Base-by-base conservation (phyloP, 2,797 vertebrate species). In the Oceanodroma leucorhoa region DNA sequence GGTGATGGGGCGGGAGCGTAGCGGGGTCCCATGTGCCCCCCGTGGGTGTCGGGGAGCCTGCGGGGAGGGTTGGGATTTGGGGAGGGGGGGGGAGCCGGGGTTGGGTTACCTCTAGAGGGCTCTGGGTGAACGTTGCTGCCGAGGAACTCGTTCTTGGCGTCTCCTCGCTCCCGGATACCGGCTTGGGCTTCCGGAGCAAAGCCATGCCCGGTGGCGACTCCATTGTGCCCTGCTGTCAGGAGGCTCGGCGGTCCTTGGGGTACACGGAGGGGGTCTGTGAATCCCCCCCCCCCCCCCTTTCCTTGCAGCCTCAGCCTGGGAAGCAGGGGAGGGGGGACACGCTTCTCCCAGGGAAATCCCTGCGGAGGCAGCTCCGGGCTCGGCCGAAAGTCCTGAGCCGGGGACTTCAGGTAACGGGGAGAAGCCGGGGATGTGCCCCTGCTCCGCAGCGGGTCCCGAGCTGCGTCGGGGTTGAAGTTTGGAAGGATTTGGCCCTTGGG, bases 141-240 rank as follows among this genome's bases (percentile, higher is more conserved):
- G 1, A 60, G 54, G 54, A 76, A 45, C 61, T 7, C 8, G 11
- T 4, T 9, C 90, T 38, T 3, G 8, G 58, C 11, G 3, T 48
- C 58, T 72, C 64, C 27, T 12, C 21, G 12, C 30, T 54, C 69
- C 93, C 90, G 94, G 91, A 95, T 95, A 27, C 87, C 29, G 60
- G 6, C 10, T n/a, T 3, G 54, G 83, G 50, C 50, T 95, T 93
- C 94, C 94, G 91, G 83, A 95, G 90, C 60, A 46, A 24, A 48
- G 27, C 70, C 43, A 3, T 4, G 62, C 51, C 29, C 36, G 36
- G n/a, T 38, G 2, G 51, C 48, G 53, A 18, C 64, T 80, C 93
- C 93, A 20, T 93, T 77, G 93, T 77, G 76, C 22, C 27, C 57
- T 8, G 62, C 51, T 1, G 38, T 15, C 38, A 4, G 45, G 29